Evolutionary conservation across 2,113 vertebrate genomes (phyloP).

Genomic region (Salvelinus sp.): DNA sequence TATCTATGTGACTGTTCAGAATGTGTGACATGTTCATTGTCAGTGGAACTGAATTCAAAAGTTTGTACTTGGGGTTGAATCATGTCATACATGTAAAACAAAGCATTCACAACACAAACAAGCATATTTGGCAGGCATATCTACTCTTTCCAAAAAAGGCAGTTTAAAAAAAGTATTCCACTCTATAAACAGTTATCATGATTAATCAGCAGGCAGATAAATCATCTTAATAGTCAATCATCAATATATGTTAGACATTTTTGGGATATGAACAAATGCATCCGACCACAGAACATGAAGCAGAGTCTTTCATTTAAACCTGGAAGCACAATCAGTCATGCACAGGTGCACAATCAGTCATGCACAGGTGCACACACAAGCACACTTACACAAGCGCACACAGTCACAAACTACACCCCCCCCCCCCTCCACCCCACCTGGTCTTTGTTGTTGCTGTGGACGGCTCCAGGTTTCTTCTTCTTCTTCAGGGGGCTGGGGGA

Average conservation of each 20-base stretch:
- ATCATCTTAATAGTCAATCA: not conserved
- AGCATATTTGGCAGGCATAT: not conserved
- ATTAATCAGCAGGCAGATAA: not conserved
- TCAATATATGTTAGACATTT: not conserved
- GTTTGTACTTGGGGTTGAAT: constrained; percentile 21
- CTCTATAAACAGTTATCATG: not conserved
- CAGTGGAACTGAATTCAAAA: constrained; percentile 13
- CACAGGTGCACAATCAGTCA: not conserved
- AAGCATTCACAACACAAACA: not conserved
- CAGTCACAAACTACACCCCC: not conserved
- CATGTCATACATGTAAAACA: constrained; percentile 26
- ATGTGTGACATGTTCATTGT: constrained; percentile 20
- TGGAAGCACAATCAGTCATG: not conserved
- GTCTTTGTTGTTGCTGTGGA: constrained; percentile 89
- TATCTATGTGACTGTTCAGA: constrained; percentile 7
- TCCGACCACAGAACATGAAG: not conserved
- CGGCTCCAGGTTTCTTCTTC: constrained; percentile 96
- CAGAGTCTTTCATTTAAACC: not conserved
- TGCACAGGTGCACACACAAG: not conserved
- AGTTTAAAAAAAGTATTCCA: not conserved
- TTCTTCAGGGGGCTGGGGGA: constrained; percentile 94
- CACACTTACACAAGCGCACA: not conserved
- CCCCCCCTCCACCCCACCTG: constrained; percentile 79
- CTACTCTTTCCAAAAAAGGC: not conserved
- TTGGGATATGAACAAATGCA: not conserved